Conservation (phyloP, 2,888 invertebrate species). For the Lasioglossum oenotherae region DNA sequence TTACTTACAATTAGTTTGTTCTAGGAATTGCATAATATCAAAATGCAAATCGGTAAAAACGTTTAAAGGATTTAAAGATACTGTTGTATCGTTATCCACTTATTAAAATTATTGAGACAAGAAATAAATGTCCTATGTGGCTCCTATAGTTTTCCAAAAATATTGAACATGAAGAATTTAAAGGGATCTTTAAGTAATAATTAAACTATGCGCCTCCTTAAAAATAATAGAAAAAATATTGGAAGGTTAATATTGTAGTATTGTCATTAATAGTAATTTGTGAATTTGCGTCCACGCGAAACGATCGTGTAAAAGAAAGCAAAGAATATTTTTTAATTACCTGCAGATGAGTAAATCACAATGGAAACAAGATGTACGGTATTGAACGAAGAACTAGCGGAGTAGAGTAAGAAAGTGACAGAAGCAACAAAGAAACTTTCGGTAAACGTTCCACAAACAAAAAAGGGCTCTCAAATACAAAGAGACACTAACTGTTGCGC, state of each 20-base stretch:
- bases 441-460: not conserved
- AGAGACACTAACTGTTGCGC: constrained; percentile 19
- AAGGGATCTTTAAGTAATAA: not conserved
- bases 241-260: too few relatives aligned
- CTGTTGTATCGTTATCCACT: too few relatives aligned
- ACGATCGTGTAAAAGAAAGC: too few relatives aligned
- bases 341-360: not conserved
- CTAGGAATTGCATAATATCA: not conserved
- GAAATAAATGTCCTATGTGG: too few relatives aligned
- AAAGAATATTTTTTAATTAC: not conserved
- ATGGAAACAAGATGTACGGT: not conserved
- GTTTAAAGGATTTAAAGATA: too few relatives aligned
- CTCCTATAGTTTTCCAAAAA: not conserved
- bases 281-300: too few relatives aligned
- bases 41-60: not conserved
- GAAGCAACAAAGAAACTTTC: not conserved
- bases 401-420: not conserved
- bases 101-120: too few relatives aligned
- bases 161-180: not conserved
- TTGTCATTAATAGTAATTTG: too few relatives aligned
- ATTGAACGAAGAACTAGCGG: not conserved
- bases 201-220: not conserved
- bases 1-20: not conserved
- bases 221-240: not conserved
- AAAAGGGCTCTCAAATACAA: not conserved